Conservation (phyloP, 2,113 vertebrate genomes). For the Microcebus tavaratra region DNA sequence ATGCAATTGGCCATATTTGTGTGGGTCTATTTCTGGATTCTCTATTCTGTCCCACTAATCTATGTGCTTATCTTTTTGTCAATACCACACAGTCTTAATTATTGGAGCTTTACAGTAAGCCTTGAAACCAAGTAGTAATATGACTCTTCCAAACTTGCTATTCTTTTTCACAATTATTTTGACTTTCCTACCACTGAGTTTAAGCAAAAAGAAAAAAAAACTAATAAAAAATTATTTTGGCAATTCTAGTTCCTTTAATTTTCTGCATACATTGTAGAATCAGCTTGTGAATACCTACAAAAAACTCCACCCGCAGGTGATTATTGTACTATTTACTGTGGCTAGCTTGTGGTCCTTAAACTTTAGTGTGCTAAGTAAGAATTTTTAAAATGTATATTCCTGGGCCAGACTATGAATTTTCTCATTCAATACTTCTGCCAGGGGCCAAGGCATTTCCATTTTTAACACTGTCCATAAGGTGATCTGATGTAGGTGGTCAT, state of each 20-base stretch:
- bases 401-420: neutral
- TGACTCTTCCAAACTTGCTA: neutral
- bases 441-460: neutral
- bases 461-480: neutral
- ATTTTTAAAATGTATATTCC: neutral
- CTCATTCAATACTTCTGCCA: neutral
- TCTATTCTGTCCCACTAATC: neutral
- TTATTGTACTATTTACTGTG: neutral
- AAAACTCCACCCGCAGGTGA: neutral
- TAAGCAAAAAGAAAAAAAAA: no score
- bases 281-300: neutral
- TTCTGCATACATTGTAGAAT: conserved; percentile 7
- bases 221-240: neutral
- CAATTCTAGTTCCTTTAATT: conserved; percentile 5
- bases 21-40: neutral
- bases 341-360: neutral
- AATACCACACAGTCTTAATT: conserved; percentile 18
- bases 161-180: conserved; percentile 2
- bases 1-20: neutral
- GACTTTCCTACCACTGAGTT: neutral
- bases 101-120: neutral
- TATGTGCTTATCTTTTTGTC: neutral
- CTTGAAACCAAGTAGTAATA: neutral
- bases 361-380: neutral
- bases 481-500: neutral